A percentile compares a stretch with the other conserved stretches of the same genome.
phyloP scores from a whole-genome alignment of 1,140 invertebrate species.

The Stegodyphus mimosarum region DNA sequence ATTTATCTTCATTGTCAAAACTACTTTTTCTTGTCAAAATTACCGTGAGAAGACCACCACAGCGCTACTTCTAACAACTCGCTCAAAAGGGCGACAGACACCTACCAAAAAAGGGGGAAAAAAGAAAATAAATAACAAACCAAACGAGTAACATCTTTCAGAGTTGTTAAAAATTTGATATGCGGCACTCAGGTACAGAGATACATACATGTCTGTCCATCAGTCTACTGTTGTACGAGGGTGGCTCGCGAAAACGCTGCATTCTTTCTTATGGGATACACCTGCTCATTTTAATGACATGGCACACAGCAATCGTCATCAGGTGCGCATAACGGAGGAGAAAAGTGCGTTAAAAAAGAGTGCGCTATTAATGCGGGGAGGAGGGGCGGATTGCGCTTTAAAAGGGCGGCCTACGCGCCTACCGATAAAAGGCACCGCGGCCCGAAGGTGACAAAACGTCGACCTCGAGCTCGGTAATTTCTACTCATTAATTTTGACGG shows the following conservation, averaged over 20 bases:
- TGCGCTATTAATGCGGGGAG: constrained; percentile 30
- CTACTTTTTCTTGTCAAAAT: too few species aligned
- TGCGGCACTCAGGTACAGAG: neutral
- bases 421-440: constrained; percentile 49
- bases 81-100: too few species aligned
- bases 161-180: constrained; percentile 50
- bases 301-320: neutral
- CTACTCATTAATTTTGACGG: constrained; percentile 60
- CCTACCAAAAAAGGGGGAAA: too few species aligned
- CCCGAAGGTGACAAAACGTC: constrained; percentile 50
- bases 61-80: too few species aligned
- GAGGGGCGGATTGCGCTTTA: constrained; percentile 44
- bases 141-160: neutral
- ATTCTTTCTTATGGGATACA: constrained; percentile 1
- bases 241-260: neutral
- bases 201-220: neutral
- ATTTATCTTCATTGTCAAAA: too few species aligned
- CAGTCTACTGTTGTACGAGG: neutral
- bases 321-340: constrained; percentile 7
- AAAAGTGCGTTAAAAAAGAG: neutral
- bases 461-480: constrained; percentile 44
- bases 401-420: constrained; percentile 53
- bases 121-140: too few species aligned
- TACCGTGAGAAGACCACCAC: too few species aligned
- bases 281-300: constrained; percentile 8